Evolutionary conservation across 2,888 invertebrate species (phyloP), one percentile per base, ranked within the genome.

Genomic region (Palloptera scutellata): DNA sequence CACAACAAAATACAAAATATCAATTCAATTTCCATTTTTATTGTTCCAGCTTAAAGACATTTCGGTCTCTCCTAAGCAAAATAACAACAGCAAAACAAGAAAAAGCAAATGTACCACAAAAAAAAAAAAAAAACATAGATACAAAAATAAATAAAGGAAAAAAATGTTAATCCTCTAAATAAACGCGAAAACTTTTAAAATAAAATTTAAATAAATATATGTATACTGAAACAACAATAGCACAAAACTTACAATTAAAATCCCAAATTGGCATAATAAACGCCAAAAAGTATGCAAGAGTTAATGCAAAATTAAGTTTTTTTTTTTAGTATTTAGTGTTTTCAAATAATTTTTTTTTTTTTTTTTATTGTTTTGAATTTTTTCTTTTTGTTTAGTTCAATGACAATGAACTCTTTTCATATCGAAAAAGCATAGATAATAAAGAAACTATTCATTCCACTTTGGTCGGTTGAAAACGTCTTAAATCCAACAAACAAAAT

Each of bases 11-110:
- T 4, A 30, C 30, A 30, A 30, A 30, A 30, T 30, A 30, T 15
- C 15, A n/a, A 48, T 48, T 48, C 48, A 48, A 48, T 48, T 48
- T 48, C 15, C 48, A 48, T 48, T 48, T 48, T 48, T 48, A 48
- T 48, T 48, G 48, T 48, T 48, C 48, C 12, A 48, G 12, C 15
- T 48, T 48, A n/a, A 15, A 12, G 8, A 48, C 12, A 48, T n/a
- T 12, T n/a, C 12, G 15, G 4, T n/a, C 13, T 15, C 13, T 48
- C 48, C n/a, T n/a, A 30, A 6, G 2, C 30, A 30, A 30, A 6
- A 30, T 6, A 30, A 30, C 30, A 30, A 30, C 30, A 30, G 6
- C 30, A 30, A 30, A 2, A 48, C 48, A 48, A 15, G 3, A 2
- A 15, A 2, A 48, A 3, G 3, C 12, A 8, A n/a, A 15, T 1